Percentiles rank a stretch among this genome's conserved stretches.
Conservation (phyloP, 1,140 invertebrate genomes). For the Lineus longissimus region DNA sequence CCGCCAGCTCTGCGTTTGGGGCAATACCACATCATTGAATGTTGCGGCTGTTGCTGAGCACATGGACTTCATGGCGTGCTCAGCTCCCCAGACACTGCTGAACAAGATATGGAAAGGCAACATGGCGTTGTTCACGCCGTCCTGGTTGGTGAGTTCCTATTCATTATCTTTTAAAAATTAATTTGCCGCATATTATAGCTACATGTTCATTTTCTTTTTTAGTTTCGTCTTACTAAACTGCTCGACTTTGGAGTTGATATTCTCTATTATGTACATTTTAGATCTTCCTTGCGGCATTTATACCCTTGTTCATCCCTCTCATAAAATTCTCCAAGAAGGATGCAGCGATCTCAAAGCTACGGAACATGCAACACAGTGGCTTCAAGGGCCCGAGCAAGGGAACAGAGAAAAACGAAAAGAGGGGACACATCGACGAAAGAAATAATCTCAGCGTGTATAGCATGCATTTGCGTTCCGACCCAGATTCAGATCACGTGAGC, state of each 20-base stretch:
- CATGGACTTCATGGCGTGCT: conserved; percentile 49
- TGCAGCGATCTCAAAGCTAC: neutral
- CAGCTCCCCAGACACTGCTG: conserved; percentile 45
- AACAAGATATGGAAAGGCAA: conserved; percentile 48
- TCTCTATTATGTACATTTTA: conserved; percentile 18
- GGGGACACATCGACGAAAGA: no score
- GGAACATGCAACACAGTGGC: no score
- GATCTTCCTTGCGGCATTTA: conserved; percentile 32
- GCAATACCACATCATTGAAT: conserved; percentile 34
- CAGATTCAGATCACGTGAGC: neutral
- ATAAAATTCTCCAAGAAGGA: conserved; percentile 37
- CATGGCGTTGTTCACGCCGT: conserved; percentile 43
- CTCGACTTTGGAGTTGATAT: no score
- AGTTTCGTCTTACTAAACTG: no score
- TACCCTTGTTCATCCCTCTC: conserved; percentile 36
- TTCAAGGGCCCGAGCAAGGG: no score
- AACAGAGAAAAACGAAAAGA: no score
- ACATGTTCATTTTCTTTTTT: no score
- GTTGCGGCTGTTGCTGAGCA: conserved; percentile 37
- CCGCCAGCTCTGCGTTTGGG: conserved; percentile 29
- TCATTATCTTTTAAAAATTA: no score
- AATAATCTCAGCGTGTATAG: no score
- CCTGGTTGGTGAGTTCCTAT: conserved; percentile 33
- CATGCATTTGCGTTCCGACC: no score
- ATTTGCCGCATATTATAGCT: no score